A percentile compares a stretch with the other conserved stretches of the same genome.
These are phyloP conservation scores for Poecilia picta DNA, from an alignment of 2,797 vertebrate genomes.

Conservation along the genomic window DNA sequence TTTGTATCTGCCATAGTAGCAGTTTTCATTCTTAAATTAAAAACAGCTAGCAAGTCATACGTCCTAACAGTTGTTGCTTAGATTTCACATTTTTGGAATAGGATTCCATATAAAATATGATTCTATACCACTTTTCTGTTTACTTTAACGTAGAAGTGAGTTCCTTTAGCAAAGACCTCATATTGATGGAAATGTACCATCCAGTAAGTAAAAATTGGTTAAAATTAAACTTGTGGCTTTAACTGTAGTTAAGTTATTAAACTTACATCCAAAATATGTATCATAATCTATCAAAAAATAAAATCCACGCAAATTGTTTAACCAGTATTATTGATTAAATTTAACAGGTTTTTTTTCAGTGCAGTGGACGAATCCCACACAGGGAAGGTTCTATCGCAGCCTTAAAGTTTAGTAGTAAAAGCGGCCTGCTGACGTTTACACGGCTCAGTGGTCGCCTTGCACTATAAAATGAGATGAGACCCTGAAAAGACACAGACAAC, in stretches of 20 bases:
- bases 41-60: background rate
- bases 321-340: background rate
- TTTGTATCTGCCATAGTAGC: background rate
- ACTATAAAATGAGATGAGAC: conserved; percentile 65
- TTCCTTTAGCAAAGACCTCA: background rate
- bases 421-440: conserved; percentile 53
- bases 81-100: background rate
- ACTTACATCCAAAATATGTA: background rate
- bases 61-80: background rate
- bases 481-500: conserved; percentile 75
- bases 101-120: background rate
- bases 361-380: background rate
- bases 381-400: background rate
- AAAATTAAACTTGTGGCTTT: background rate
- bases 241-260: background rate
- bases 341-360: background rate
- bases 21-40: background rate
- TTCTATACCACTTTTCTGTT: background rate
- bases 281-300: background rate
- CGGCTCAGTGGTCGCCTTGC: conserved; percentile 49
- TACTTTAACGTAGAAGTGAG: background rate
- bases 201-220: background rate
- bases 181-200: background rate
- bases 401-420: background rate
- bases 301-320: background rate